These are phyloP conservation scores for Pachyramphus minor DNA, from an alignment of 2,113 vertebrate genomes.

Conservation along the genomic window DNA sequence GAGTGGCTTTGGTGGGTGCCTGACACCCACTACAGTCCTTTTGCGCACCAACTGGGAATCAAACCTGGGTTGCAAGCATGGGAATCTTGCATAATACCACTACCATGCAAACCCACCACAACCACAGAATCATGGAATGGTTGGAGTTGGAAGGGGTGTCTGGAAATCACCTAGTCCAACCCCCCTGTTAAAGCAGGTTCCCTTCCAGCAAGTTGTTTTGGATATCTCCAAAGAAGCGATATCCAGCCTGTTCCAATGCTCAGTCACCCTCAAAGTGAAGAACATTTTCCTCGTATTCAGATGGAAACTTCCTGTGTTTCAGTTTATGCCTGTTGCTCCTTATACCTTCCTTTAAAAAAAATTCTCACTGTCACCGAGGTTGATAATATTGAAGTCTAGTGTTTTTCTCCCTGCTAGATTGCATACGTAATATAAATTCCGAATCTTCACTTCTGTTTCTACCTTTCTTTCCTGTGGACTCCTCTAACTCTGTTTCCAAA, in stretches of 20 bases:
- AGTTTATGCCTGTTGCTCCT: background rate
- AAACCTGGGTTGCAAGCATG: slow-evolving; percentile 96
- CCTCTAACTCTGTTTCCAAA: background rate
- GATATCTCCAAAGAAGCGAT: background rate
- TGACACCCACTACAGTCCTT: background rate
- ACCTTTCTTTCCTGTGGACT: background rate
- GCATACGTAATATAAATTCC: background rate
- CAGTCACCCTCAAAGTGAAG: background rate
- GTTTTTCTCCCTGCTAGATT: background rate
- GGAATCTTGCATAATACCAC: slow-evolving; percentile 99
- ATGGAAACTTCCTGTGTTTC: background rate
- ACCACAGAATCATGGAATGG: background rate
- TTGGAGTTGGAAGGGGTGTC: background rate
- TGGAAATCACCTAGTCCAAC: background rate
- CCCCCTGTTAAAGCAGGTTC: background rate
- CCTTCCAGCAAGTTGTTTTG: background rate
- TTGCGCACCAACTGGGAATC: slow-evolving; percentile 64
- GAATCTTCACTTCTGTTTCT: background rate
- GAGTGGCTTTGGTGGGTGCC: background rate
- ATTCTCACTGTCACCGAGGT: background rate
- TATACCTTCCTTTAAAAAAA: background rate
- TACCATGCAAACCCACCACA: slow-evolving; percentile 65
- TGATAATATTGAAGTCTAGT: background rate
- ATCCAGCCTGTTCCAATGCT: background rate
- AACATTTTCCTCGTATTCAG: background rate